Conservation (phyloP, 2,113 vertebrate genomes). For the Pionites leucogaster region DNA sequence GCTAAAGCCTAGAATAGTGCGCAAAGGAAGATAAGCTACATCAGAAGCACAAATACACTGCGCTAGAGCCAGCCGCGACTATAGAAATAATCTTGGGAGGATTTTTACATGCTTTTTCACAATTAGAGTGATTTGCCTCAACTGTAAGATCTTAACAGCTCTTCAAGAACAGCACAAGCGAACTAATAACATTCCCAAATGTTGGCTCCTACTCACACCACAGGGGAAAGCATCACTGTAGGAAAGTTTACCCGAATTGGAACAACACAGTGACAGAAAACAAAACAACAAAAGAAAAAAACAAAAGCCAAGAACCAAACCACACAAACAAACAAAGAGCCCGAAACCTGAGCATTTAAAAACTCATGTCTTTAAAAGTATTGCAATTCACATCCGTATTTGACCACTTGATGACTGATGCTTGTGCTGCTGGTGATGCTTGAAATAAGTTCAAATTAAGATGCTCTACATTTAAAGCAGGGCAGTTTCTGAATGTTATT, state of each 20-base stretch:
- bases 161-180: not conserved
- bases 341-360: not conserved
- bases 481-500: not conserved
- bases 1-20: not conserved
- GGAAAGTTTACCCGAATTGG: not conserved
- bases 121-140: not conserved
- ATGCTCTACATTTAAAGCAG: not conserved
- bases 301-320: not conserved
- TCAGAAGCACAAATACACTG: not conserved
- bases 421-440: not conserved
- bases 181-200: not conserved
- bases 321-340: not conserved
- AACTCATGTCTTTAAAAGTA: not conserved
- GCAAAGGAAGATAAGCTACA: not conserved
- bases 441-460: not conserved
- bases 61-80: not conserved
- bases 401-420: not conserved
- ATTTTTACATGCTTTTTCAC: not conserved
- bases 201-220: not conserved
- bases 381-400: not conserved
- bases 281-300: not conserved
- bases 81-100: not conserved
- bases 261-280: not conserved
- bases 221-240: not conserved
- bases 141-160: not conserved